Conservation (phyloP, 2,113 vertebrate species). For the Orcinus orca region DNA sequence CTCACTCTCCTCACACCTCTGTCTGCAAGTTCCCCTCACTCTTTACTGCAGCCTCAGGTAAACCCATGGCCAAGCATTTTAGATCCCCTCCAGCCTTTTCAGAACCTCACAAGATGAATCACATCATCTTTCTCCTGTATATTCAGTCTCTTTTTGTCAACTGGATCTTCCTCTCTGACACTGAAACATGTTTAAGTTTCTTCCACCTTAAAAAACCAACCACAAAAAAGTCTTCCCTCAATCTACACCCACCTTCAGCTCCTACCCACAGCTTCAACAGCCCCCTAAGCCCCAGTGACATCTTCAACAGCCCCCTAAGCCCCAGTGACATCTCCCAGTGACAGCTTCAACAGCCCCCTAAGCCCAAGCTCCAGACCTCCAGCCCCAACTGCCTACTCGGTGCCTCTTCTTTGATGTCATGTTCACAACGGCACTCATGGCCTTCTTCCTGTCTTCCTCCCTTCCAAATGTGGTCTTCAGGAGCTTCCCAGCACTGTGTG, state of each 20-base stretch:
- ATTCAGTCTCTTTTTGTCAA: not conserved
- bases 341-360: too few relatives aligned
- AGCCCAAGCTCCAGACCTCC: not conserved
- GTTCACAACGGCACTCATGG: not conserved
- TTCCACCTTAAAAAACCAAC: not conserved
- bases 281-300: not conserved
- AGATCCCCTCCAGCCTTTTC: not conserved
- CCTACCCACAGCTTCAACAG: not conserved
- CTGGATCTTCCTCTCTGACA: not conserved
- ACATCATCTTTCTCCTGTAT: not conserved
- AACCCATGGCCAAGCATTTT: not conserved
- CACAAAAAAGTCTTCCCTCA: not conserved
- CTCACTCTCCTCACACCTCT: not conserved
- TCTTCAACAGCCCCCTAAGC: not conserved
- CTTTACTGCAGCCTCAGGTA: not conserved
- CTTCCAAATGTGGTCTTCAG: not conserved
- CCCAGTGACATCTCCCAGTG: not conserved
- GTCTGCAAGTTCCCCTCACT: not conserved
- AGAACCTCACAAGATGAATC: not conserved
- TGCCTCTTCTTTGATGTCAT: not conserved
- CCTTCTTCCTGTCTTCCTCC: not conserved
- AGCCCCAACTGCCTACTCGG: not conserved
- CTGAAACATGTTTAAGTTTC: not conserved
- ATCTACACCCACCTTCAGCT: not conserved
- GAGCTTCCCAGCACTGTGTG: not conserved